Evolutionary conservation across 2,888 invertebrate species (phyloP).

Genomic region (Polymixis lichenea): DNA sequence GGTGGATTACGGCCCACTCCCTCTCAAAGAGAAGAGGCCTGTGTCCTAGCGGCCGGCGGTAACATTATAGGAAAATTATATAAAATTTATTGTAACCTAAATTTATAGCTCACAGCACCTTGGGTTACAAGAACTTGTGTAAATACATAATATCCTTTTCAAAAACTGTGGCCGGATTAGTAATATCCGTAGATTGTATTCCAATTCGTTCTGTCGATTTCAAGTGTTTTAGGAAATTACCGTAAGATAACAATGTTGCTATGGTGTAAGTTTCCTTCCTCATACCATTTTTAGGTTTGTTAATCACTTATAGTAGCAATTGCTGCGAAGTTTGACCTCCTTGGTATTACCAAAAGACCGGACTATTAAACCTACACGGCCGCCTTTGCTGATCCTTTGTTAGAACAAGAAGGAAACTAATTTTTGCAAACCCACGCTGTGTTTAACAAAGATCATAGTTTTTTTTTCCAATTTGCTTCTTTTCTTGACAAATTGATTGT

Average conservation of each 20-base stretch:
- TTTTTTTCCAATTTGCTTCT: slow-evolving; percentile 5
- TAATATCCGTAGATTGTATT: slow-evolving; percentile 51
- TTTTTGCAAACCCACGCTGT: slow-evolving; percentile 39
- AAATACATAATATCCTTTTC: slow-evolving; percentile 37
- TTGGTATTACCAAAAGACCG: slow-evolving; percentile 34
- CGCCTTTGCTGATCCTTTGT: slow-evolving; percentile 33
- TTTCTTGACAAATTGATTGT: background rate
- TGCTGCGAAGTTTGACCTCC: slow-evolving; percentile 25
- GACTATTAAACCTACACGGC: slow-evolving; percentile 56
- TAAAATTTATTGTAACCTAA: background rate
- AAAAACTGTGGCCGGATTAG: slow-evolving; percentile 17
- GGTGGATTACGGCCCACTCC: too few relatives aligned
- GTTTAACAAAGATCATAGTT: background rate
- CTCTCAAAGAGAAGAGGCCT: too few relatives aligned
- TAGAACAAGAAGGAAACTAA: slow-evolving; percentile 33
- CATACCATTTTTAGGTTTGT: slow-evolving; percentile 34
- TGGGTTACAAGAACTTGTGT: background rate
- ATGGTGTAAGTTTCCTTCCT: slow-evolving; percentile 41
- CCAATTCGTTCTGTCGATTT: slow-evolving; percentile 45
- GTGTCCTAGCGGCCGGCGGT: too few relatives aligned
- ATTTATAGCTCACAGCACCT: background rate
- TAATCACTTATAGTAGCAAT: slow-evolving; percentile 20
- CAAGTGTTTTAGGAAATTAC: slow-evolving; percentile 43
- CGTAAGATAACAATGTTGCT: slow-evolving; percentile 26
- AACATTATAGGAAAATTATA: too few relatives aligned